Base-by-base conservation (phyloP, 2,797 vertebrate genomes). In the Oceanodroma leucorhoa region DNA sequence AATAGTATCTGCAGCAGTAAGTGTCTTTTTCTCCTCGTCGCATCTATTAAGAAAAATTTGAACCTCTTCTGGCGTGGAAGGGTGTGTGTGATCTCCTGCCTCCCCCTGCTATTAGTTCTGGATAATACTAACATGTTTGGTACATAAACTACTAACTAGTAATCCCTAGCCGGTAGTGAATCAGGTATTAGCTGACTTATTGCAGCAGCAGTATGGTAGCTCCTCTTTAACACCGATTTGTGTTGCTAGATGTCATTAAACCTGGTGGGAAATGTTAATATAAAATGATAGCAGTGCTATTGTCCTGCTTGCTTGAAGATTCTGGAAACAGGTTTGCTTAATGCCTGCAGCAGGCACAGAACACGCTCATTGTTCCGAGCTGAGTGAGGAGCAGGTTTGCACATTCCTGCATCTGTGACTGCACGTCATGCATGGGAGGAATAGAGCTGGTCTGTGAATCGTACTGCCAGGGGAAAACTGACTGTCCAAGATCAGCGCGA, bases 1-100 rank as follows among this genome's bases (percentile, higher is more conserved):
- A 97, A 99, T 99, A 27, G 98, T 98, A n/a, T 99, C 99, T 77
- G 99, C 99, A 94, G 99, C 99, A 82, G 99, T 99, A 98, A 99
- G 99, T 98, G 40, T 83, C 62, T 89, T 67, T 75, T 83, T 41
- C 66, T 78, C 43, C 53, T 75, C 50, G 18, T 61, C 7, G 20
- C 24, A 9, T 91, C 69, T 58, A 27, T 36, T 76, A 30, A 24
- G 48, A 29, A 67, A 45, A 67, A 40, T 15, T 9, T n/a, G 5
- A 20, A 48, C 21, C 1, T 72, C 3, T 66, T 70, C 10, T 69
- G 43, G 4, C 78, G 7, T 46, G 22, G 8, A 62, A 5, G 12
- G 1, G 4, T 0, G 27, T 36, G 30, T 20, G 22, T 32, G 41
- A 14, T 83, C 18, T 64, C 17, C 5, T 77, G 9, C 58, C 5